Base-by-base conservation (phyloP, 2,113 vertebrate genomes). In the Eublepharis macularius region DNA sequence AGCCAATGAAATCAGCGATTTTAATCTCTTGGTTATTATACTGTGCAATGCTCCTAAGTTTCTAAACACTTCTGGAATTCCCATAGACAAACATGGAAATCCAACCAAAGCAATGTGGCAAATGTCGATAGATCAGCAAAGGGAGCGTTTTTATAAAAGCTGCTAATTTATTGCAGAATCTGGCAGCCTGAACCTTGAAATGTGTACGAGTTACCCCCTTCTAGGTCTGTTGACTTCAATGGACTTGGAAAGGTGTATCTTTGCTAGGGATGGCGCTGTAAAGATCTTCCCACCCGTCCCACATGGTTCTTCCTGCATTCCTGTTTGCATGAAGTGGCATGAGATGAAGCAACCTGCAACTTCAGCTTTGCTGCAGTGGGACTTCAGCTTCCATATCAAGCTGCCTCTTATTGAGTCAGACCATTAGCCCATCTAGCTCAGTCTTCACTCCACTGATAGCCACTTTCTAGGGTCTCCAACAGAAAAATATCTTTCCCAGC, bases 21-120 rank as follows among this genome's bases (percentile, higher is more conserved):
- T 47, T 39, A 63, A 74, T 83, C 69, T 84, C 82, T 78, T 0
- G 2, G 6, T 91, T 83, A 86, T 69, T 89, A 84, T 34, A 12
- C 21, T 1, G 1, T 17, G 2, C 76, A 82, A 47, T 12, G 11
- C 21, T 60, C 0, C 1, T 45, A n/a, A 87, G 51, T 73, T 74
- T 70, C 63, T 21, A 54, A 90, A 34, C 74, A 29, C 41, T 93
- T 79, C 8, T 4, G 72, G 63, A 84, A 84, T 63, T 41, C 74
- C 82, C 21, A 16, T 60, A 91, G 76, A 43, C 49, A 86, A 91
- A 26, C 0, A 6, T 10, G 32, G 86, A 19, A 66, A 68, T 2
- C 14, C 60, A 36, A 69, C 34, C 86, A 86, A 81, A 7, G 0
- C 0, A 14, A 54, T 41, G 54, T 26, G 26, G 49, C 74, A 21